These are phyloP conservation scores for Leptodactylus fuscus DNA, from an alignment of 2,113 vertebrate species.

Conservation along the genomic window DNA sequence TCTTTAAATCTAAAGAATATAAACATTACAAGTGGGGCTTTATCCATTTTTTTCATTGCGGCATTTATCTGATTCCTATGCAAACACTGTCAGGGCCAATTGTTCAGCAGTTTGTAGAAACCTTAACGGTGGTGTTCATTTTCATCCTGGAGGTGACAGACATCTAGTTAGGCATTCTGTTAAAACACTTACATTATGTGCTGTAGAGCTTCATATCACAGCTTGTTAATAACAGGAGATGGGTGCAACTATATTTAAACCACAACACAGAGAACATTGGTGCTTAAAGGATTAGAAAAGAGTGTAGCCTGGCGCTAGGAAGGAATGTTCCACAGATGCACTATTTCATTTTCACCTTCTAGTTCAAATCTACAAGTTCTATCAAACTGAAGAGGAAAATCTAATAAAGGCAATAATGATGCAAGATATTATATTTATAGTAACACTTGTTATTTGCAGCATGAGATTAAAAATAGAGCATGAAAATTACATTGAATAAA, in stretches of 20 bases:
- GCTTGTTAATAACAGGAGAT: slow-evolving; percentile 45
- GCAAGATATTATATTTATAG: slow-evolving; percentile 30
- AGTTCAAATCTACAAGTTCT: slow-evolving; percentile 33
- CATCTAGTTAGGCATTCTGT: slow-evolving; percentile 43
- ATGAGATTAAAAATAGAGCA: slow-evolving; percentile 1
- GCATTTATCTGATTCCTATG: slow-evolving; percentile 5
- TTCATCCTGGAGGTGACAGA: slow-evolving; percentile 57
- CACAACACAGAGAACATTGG: slow-evolving; percentile 40
- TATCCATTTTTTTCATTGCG: background rate
- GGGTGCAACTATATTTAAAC: slow-evolving; percentile 61
- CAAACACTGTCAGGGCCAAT: slow-evolving; percentile 1
- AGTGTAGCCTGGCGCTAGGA: slow-evolving; percentile 50
- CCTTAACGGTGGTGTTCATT: slow-evolving; percentile 49
- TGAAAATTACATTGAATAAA: background rate
- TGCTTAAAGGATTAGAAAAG: slow-evolving; percentile 61
- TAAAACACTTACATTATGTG: slow-evolving; percentile 35
- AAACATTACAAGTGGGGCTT: background rate
- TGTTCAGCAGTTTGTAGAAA: slow-evolving; percentile 39
- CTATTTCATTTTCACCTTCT: slow-evolving; percentile 64
- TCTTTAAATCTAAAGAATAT: background rate
- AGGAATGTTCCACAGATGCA: slow-evolving; percentile 67
- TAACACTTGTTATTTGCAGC: background rate
- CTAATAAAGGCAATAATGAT: slow-evolving; percentile 2
- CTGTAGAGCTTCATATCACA: slow-evolving; percentile 19
- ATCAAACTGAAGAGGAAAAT: slow-evolving; percentile 25